These are phyloP conservation scores for Platysternon megacephalum DNA, from an alignment of 2,113 vertebrate genomes.

Conservation along the genomic window DNA sequence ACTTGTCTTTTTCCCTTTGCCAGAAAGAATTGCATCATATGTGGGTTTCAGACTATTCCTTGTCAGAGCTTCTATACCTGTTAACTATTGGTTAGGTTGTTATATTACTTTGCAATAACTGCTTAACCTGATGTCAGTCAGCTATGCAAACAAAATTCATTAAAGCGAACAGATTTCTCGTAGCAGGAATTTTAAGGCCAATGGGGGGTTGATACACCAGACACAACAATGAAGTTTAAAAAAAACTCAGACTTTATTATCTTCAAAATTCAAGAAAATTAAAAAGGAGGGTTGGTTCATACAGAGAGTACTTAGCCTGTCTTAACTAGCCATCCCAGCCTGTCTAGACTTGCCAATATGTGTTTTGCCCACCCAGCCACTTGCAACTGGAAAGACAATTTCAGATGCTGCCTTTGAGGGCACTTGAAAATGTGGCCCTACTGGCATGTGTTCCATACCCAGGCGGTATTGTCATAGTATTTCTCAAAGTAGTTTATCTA, in stretches of 20 bases:
- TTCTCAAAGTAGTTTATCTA: slow-evolving; percentile 33
- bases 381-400: background rate
- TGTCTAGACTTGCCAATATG: background rate
- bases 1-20: slow-evolving; percentile 68
- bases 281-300: background rate
- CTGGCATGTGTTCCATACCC: background rate
- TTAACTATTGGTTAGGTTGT: slow-evolving; percentile 69
- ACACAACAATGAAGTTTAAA: slow-evolving; percentile 1
- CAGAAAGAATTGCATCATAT: slow-evolving; percentile 69
- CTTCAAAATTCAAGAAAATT: background rate
- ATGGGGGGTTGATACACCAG: background rate
- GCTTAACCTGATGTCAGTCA: slow-evolving; percentile 64
- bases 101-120: slow-evolving; percentile 63
- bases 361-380: background rate
- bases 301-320: background rate
- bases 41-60: slow-evolving; percentile 60
- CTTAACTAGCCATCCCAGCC: background rate
- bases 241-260: background rate
- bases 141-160: slow-evolving; percentile 69
- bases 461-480: background rate
- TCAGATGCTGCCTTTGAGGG: background rate
- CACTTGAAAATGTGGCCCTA: background rate
- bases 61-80: slow-evolving; percentile 69
- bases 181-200: slow-evolving; percentile 6
- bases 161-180: slow-evolving; percentile 55